A percentile compares a stretch with the other conserved stretches of the same genome.
Evolutionary conservation across 37 sponge, comb jelly and placozoan genomes (phyloP).

Genomic region (Cliona cf. orientalis): DNA sequence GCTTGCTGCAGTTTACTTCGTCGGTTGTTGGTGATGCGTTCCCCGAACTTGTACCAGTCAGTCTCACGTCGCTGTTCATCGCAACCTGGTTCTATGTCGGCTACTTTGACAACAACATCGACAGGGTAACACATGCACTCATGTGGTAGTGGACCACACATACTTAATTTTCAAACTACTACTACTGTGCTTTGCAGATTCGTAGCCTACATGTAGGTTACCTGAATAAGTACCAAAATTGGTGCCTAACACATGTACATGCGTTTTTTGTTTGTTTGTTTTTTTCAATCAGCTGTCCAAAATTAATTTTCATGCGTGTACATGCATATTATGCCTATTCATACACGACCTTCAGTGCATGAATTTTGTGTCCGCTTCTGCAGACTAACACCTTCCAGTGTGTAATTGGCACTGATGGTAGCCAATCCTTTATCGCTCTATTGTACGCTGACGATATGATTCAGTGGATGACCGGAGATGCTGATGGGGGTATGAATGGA

Average conservation of each 20-base stretch:
- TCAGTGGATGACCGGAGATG: constrained; percentile 21
- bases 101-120: constrained; percentile 22
- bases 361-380: too few species aligned
- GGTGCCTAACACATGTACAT: too few species aligned
- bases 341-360: too few species aligned
- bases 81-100: constrained; percentile 43
- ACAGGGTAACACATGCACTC: not conserved
- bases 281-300: too few species aligned
- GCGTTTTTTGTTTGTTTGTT: too few species aligned
- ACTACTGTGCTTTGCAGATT: not conserved
- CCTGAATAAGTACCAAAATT: too few species aligned
- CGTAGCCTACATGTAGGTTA: too few species aligned
- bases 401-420: constrained; percentile 9
- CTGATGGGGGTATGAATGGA: constrained; percentile 4
- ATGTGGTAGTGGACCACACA: not conserved
- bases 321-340: too few species aligned
- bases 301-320: too few species aligned
- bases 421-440: not conserved
- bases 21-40: not conserved
- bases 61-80: not conserved
- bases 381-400: constrained; percentile 27
- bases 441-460: not conserved
- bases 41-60: not conserved
- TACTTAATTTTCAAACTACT: not conserved
- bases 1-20: not conserved